phyloP scores from a whole-genome alignment of 2,113 vertebrate genomes.

The Daphoenositta chrysoptera region DNA sequence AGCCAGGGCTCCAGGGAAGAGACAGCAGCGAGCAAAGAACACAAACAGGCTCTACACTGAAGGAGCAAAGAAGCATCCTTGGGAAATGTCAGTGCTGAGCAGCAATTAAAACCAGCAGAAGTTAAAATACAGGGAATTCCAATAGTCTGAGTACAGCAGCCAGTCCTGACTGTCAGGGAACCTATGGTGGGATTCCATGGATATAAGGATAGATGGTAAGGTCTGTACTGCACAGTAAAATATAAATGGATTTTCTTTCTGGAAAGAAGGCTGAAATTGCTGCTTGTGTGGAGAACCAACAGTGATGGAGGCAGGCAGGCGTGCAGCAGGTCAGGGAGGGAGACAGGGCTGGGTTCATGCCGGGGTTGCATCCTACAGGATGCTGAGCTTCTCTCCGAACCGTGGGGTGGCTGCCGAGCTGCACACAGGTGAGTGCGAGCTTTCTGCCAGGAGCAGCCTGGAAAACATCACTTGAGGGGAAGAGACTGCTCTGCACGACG shows the following conservation, averaged over 20 bases:
- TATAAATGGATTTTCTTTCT: not conserved
- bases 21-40: not conserved
- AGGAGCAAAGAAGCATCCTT: not conserved
- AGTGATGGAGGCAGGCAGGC: not conserved
- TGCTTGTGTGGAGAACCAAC: not conserved
- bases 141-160: not conserved
- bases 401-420: not conserved
- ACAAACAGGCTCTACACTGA: not conserved
- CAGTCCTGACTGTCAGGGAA: not conserved
- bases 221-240: not conserved
- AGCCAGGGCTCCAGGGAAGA: slow-evolving; percentile 29
- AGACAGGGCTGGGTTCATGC: not conserved
- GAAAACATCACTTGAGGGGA: not conserved
- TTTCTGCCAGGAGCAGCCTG: not conserved
- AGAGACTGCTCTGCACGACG: not conserved
- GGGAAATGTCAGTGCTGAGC: slow-evolving; percentile 4
- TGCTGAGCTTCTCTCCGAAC: not conserved
- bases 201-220: not conserved
- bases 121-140: not conserved
- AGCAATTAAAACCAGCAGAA: not conserved
- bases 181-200: not conserved
- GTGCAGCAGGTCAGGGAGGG: rapidly evolving
- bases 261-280: not conserved
- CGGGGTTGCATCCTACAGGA: not conserved
- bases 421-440: not conserved